phyloP scores from a whole-genome alignment of 2,888 invertebrate genomes.

The Leptarthrus brevirostris region DNA sequence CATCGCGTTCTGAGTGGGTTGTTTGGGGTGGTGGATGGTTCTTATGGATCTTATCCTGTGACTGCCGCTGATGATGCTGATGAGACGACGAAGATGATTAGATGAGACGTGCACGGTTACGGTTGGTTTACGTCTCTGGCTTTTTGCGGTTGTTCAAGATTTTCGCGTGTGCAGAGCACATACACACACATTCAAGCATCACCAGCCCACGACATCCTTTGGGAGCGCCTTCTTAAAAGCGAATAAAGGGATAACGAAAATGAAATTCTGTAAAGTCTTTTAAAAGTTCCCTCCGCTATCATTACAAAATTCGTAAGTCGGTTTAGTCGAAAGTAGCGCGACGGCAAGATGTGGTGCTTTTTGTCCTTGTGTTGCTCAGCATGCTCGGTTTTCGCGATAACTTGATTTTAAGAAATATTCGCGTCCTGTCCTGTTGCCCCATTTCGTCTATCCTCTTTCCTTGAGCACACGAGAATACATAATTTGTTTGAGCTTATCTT shows the following conservation, averaged over 20 bases:
- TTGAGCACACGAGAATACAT: no score
- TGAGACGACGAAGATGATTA: slow-evolving; percentile 33
- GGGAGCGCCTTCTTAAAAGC: slow-evolving; percentile 10
- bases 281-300: slow-evolving; percentile 5
- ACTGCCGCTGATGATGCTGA: background rate
- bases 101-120: slow-evolving; percentile 16
- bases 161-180: background rate
- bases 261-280: background rate
- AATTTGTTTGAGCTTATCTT: slow-evolving; percentile 11
- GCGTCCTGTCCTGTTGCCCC: background rate
- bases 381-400: no score
- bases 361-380: no score
- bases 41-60: no score
- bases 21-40: background rate
- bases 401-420: slow-evolving; percentile 12
- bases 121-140: slow-evolving; percentile 10
- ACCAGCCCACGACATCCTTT: background rate
- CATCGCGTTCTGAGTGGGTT: no score
- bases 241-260: background rate
- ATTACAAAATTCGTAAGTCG: background rate
- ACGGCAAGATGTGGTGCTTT: no score
- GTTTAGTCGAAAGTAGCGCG: no score
- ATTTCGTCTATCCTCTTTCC: no score
- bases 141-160: slow-evolving; percentile 10
- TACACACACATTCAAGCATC: background rate